Evolutionary conservation across 1,140 invertebrate genomes (phyloP), one percentile per base, ranked within the genome.

Genomic region (Spodoptera litura): DNA sequence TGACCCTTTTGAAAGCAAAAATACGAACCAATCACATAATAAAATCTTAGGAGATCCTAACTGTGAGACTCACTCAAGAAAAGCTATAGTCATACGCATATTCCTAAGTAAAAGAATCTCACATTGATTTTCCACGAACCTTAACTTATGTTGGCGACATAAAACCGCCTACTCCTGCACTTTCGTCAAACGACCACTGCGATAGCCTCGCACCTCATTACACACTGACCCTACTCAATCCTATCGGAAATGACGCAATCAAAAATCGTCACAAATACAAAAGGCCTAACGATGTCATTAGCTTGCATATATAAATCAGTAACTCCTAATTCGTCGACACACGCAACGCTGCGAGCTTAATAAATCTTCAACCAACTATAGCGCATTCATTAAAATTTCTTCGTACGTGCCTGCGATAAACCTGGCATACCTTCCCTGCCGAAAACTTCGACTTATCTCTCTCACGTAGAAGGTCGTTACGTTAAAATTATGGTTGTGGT

Each of bases 361-460:
- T 89, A 90, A 90, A 88, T 90, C 84, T 85, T 80, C 76, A 55
- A 78, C 78, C 79, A 87, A 88, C 86, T 88, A 87, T 82, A 76
- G 62, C 66, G 74, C 78, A 85, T 86, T 93, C 89, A 90, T 91
- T 92, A 92, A 92, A 92, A 90, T 93, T 90, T 92, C 88, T 91
- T 88, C 79, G 78, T 82, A 89, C 88, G 89, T 92, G 88, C 90
- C 88, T 91, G 88, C 91, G 91, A 93, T 94, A 94, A 93, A 91
- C 86, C 59, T 35, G 52, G 71, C 89, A 89, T 88, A 88, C 85
- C 84, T 88, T 88, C 78, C 83, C 80, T 81, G 82, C 79, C 88
- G 83, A 90, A 89, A 94, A 93, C 89, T 93, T 94, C 83, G 86
- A 91, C 90, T 93, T 93, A 93, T 94, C 93, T 94, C 83, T 83